Evolutionary conservation across 1,140 invertebrate genomes (phyloP), one percentile per base, ranked within the genome.

Genomic region (Leptinotarsa texana): DNA sequence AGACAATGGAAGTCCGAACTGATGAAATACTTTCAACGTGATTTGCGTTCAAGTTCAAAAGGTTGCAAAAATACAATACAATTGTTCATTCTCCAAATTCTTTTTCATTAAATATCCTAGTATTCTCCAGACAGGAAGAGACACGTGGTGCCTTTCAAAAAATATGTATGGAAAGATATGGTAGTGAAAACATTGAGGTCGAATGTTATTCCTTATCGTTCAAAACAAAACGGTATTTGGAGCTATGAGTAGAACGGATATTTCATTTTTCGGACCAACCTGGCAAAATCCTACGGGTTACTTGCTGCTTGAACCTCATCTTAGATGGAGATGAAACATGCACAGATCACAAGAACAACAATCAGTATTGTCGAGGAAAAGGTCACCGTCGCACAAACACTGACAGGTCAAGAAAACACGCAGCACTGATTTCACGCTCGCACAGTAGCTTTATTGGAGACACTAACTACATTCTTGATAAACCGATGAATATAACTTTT

Each of bases 301-400:
- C 77, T 33, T 73, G 75, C 75, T 80, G 80, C 57, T 80, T 80
- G 67, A 72, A 80, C 66, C 80, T 75, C 80, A 80, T 80, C 22
- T 57, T 78, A 6, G 42, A 48, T 17, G 24, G 63, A 70, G 21
- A 49, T 17, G 18, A 51, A 18, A 22, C 22, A 21, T n/a, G 17
- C 70, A 62, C 70, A 22, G n/a, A 62, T 51, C 66, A 63, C 69
- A 63, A n/a, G 48, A 67, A 65, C 62, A 72, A 76, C 72, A 68
- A 74, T n/a, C 70, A 49, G 8, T 57, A 18, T 24, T 18, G 27
- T 48, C 51, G n/a, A 5, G 3, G 3, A 57, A 57, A 57, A 57
- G 51, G 33, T 42, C 33, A 57, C 15, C 15, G 51, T 57, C 51
- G n/a, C 51, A 57, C n/a, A 57, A 57, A 57, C 51, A 57, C 51